Evolutionary conservation across 92 coral and sea anemone species (phyloP), one percentile per base, ranked within the genome.

Genomic region (Phenganax marumi): DNA sequence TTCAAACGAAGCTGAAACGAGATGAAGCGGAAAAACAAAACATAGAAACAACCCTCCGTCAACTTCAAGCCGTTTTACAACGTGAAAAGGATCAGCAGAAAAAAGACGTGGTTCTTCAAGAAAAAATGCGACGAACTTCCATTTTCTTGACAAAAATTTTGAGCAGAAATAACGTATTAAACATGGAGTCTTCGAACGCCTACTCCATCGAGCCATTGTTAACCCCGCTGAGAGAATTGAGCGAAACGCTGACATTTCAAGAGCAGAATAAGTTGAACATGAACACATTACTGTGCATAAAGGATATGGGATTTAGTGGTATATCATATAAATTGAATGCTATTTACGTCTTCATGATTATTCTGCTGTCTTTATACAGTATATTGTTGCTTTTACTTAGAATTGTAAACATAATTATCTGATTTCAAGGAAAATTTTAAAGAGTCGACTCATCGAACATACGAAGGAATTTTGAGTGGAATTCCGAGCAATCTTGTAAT

Each of bases 191-290:
- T 8, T 0, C n/a, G 33, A 12, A 50, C 61, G 51, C 56, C 25
- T 82, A 82, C 70, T 18, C 85, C 0, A 14, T 82, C 19, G 85
- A 82, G 53, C 79, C 85, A 24, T 71, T 82, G 68, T 61, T 82
- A 11, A 51, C 50, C 17, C 85, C 85, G 13, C 76, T 82, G 8
- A 82, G 50, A 46, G 85, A 82, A 39, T 6, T 82, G 14, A 81
- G 53, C n/a, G 85, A 65, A 5, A 70, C 39, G 85, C 18, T 82
- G 6, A 55, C 50, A 55, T 23, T 57, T 6, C 21, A 76, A 13
- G 81, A 76, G 47, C 50, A 76, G 43, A 77, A 21, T n/a, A 58
- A 58, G 21, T 8, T 58, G 19, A 77, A 77, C 46, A 12, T 60
- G 16, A 58, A 46, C 18, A 77, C 56, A 7, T 77, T 77, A 55